phyloP scores from a whole-genome alignment of 1,140 invertebrate species.

The Leucophenga varia region DNA sequence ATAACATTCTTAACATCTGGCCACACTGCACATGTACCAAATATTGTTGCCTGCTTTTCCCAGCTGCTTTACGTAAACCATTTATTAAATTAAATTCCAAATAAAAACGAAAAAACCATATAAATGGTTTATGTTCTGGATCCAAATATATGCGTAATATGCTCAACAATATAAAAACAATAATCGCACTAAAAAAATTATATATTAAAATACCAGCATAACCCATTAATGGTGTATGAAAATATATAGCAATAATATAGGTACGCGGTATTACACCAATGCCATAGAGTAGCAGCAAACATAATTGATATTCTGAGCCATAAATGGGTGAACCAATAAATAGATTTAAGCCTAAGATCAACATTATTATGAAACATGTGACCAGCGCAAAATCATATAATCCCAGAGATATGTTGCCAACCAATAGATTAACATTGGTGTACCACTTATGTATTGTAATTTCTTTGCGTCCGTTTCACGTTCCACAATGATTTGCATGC shows the following conservation, averaged over 20 bases:
- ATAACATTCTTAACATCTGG: too few relatives aligned
- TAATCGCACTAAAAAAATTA: too few relatives aligned
- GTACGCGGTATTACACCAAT: constrained; percentile 56
- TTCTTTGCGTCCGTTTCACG: constrained; percentile 58
- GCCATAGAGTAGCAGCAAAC: constrained; percentile 57
- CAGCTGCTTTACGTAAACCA: too few relatives aligned
- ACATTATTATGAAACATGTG: constrained; percentile 56
- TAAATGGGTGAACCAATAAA: constrained; percentile 52
- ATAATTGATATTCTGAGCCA: constrained; percentile 24
- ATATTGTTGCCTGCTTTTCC: too few relatives aligned
- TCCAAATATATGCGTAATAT: too few relatives aligned
- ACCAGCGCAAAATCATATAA: constrained; percentile 64
- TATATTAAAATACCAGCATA: too few relatives aligned
- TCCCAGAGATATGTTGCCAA: constrained; percentile 69
- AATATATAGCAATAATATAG: constrained; percentile 63
- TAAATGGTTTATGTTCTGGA: too few relatives aligned
- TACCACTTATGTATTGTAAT: constrained; percentile 68
- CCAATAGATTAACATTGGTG: constrained; percentile 69
- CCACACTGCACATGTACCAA: too few relatives aligned
- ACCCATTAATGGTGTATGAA: too few relatives aligned
- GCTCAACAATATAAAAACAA: too few relatives aligned
- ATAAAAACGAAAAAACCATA: too few relatives aligned
- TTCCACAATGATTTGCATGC: constrained; percentile 69
- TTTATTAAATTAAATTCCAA: too few relatives aligned
- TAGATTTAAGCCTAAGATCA: constrained; percentile 60